A percentile compares a stretch with the other conserved stretches of the same genome.
Conservation (phyloP, 2,797 vertebrate species). For the Cuculus canorus region DNA sequence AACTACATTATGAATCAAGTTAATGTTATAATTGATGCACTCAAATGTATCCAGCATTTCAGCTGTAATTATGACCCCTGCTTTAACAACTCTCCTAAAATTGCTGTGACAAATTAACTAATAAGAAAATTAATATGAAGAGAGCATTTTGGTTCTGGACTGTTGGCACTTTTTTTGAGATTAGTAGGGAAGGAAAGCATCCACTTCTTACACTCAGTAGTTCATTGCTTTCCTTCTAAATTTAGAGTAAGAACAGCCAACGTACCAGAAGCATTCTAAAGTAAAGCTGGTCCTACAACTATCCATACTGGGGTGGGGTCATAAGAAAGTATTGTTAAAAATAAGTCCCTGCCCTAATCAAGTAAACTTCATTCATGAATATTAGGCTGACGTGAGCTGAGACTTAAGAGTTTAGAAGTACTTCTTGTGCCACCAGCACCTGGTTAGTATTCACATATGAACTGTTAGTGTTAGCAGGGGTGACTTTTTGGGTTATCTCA, state of each 20-base stretch:
- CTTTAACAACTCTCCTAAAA: constrained; percentile 39
- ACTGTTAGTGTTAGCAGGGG: neutral
- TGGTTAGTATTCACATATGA: neutral
- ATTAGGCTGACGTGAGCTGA: neutral
- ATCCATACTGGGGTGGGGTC: neutral
- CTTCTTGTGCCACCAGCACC: neutral
- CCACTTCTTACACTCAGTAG: neutral
- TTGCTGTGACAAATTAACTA: constrained; percentile 57
- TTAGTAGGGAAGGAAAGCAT: neutral
- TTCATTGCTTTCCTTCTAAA: neutral
- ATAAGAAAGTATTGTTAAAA: neutral
- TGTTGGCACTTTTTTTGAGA: neutral
- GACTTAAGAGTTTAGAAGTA: neutral
- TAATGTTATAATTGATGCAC: constrained; percentile 48
- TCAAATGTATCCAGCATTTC: constrained; percentile 21
- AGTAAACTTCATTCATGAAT: neutral
- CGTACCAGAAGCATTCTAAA: neutral
- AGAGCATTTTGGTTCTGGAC: constrained; percentile 45
- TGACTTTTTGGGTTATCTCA: neutral
- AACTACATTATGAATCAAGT: neutral
- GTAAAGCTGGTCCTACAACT: neutral
- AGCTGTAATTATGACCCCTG: constrained; percentile 50
- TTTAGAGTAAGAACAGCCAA: neutral
- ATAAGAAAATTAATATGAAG: constrained; percentile 52
- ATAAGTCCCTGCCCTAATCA: neutral